These are phyloP conservation scores for Eucriotettix oculatus DNA, from an alignment of 2,888 invertebrate species.

Conservation along the genomic window DNA sequence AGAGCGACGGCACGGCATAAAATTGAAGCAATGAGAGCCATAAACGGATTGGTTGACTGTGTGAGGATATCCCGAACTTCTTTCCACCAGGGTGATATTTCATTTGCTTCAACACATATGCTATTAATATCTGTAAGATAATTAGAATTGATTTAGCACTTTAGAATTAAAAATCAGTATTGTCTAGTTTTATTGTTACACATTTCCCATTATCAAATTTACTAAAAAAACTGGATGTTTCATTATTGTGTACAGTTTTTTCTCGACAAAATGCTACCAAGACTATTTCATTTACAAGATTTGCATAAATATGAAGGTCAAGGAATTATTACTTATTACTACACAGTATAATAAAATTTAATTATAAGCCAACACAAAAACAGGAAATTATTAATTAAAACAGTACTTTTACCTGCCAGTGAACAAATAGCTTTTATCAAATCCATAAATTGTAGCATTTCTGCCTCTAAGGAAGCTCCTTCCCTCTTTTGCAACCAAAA, in stretches of 20 bases:
- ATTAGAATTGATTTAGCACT: background rate
- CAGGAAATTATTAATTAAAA: too few relatives aligned
- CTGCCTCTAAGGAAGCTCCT: conserved; percentile 32
- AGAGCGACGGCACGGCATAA: conserved; percentile 61
- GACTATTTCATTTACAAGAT: too few relatives aligned
- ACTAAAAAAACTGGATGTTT: too few relatives aligned
- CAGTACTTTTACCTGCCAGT: conserved; percentile 28
- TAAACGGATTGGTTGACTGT: conserved; percentile 55
- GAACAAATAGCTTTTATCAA: conserved; percentile 48
- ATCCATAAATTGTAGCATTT: conserved; percentile 50
- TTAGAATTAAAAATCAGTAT: background rate
- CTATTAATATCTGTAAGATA: conserved; percentile 28
- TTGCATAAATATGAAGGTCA: too few relatives aligned
- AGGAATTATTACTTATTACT: too few relatives aligned
- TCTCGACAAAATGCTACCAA: too few relatives aligned
- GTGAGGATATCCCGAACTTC: conserved; percentile 52
- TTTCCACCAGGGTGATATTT: conserved; percentile 69
- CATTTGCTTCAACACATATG: conserved; percentile 45
- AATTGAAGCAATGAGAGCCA: conserved; percentile 67
- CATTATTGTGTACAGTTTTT: too few relatives aligned
- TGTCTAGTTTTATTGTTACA: too few relatives aligned
- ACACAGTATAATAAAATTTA: too few relatives aligned
- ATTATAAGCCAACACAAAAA: too few relatives aligned
- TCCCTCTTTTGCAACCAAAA: conserved; percentile 45
- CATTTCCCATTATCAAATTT: too few relatives aligned